Conservation (phyloP, 1,140 invertebrate genomes). For the Hylyphantes graminicola region DNA sequence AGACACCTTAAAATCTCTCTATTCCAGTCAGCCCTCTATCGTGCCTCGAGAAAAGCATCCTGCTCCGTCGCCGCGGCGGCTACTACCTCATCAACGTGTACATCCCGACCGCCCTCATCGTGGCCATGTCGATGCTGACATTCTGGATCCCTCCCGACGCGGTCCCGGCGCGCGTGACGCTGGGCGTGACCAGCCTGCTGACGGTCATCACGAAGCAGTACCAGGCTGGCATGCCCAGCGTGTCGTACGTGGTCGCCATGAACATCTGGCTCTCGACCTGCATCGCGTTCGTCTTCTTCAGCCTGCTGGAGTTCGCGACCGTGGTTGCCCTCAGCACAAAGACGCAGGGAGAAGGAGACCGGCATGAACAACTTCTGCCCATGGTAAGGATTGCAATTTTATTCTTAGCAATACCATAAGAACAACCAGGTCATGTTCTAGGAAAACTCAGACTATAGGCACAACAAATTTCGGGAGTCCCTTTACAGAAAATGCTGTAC, state of each 20-base stretch:
- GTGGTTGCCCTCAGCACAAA: constrained; percentile 38
- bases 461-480: too few species aligned
- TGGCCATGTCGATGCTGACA: constrained; percentile 66
- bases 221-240: constrained; percentile 39
- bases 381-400: too few species aligned
- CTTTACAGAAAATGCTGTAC: too few species aligned
- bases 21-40: background rate
- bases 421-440: too few species aligned
- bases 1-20: too few species aligned
- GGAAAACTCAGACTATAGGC: too few species aligned
- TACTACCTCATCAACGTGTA: constrained; percentile 66
- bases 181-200: constrained; percentile 50
- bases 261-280: constrained; percentile 91
- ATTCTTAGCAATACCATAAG: too few species aligned
- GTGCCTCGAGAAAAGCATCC: constrained; percentile 19
- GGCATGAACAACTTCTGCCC: too few species aligned
- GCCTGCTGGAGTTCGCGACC: constrained; percentile 74
- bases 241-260: constrained; percentile 73
- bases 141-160: constrained; percentile 66
- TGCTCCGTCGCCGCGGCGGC: constrained; percentile 61
- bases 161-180: constrained; percentile 64
- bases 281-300: constrained; percentile 86
- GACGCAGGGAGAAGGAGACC: background rate
- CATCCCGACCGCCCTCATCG: constrained; percentile 65
- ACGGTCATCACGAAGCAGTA: constrained; percentile 59